phyloP scores from a whole-genome alignment of 2,888 invertebrate species.

The Xanthia icteritia region DNA sequence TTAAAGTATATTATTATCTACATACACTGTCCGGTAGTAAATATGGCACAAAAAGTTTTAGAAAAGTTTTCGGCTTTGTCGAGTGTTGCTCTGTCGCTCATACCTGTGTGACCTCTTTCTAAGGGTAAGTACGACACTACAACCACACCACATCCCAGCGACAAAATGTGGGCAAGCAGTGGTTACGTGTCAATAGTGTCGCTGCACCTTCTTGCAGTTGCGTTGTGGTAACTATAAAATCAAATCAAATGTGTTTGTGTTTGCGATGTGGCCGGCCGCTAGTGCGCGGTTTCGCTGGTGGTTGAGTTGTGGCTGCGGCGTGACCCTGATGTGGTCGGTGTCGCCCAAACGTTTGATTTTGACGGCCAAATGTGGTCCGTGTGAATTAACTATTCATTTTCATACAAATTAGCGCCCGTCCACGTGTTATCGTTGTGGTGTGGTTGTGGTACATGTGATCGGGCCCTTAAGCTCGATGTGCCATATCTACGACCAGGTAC shows the following conservation, averaged over 20 bases:
- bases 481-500: not conserved
- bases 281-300: not conserved
- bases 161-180: not conserved
- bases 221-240: conserved; percentile 1
- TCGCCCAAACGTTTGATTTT: not conserved
- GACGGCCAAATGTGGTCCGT: not conserved
- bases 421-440: not conserved
- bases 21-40: conserved; percentile 13
- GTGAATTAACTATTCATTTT: not conserved
- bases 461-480: not conserved
- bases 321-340: not conserved
- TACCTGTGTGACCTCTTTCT: not conserved
- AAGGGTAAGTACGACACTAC: not conserved
- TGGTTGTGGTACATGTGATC: not conserved
- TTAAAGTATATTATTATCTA: conserved; percentile 26
- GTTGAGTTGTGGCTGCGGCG: not conserved
- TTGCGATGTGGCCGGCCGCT: not conserved
- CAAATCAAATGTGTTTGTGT: not conserved
- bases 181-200: not conserved
- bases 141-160: not conserved
- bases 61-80: not conserved
- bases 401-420: not conserved
- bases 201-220: not conserved
- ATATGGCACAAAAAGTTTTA: not conserved
- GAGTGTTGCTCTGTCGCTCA: not conserved